Base-by-base conservation (phyloP, 2,113 vertebrate genomes). In the Gambusia holbrooki region DNA sequence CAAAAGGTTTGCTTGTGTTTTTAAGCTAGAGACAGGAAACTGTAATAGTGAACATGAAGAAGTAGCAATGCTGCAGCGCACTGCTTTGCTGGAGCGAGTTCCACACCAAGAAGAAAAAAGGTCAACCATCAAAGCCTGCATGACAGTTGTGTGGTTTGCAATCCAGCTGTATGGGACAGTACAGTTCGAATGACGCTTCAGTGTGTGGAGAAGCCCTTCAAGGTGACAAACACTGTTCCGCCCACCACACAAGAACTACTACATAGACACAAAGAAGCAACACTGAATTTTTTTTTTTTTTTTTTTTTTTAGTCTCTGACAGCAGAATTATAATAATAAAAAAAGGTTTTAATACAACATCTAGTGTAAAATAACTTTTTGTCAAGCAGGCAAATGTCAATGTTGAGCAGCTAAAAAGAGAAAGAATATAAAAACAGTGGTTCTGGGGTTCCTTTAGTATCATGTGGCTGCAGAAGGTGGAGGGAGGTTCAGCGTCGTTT, bases 171-270 rank as follows among this genome's bases (percentile, higher is more conserved):
- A 78, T 65, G 40, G 40, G 13, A 4, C 40, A 15, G 40, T 42
- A 15, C 40, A 42, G 40, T 42, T 42, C 4, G 71, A 83, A 77
- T 65, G 81, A 77, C 66, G 82, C 86, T 88, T 79, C 69, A 83
- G 82, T 54, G 62, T 69, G 65, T 84, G 27, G 66, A 80, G 81
- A 79, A 84, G 86, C 73, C 66, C 80, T 86, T 85, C 64, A 82
- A 76, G 54, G 73, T 69, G 62, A 42, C 48, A 42, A 33, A 12
- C 22, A 35, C 74, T 58, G 72, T 48, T 82, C 22, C 66, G 76
- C 66, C 71, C 61, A 70, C 77, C 54, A 81, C 70, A 74, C 76
- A 77, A 62, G 28, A 80, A 60, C 69, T 74, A 70, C 76, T 32
- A 51, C 67, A 77, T 54, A 54, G 73, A 76, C 81, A 77, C 69